These are phyloP conservation scores for Pteropus alecto DNA, from an alignment of 2,113 vertebrate species.

Conservation along the genomic window DNA sequence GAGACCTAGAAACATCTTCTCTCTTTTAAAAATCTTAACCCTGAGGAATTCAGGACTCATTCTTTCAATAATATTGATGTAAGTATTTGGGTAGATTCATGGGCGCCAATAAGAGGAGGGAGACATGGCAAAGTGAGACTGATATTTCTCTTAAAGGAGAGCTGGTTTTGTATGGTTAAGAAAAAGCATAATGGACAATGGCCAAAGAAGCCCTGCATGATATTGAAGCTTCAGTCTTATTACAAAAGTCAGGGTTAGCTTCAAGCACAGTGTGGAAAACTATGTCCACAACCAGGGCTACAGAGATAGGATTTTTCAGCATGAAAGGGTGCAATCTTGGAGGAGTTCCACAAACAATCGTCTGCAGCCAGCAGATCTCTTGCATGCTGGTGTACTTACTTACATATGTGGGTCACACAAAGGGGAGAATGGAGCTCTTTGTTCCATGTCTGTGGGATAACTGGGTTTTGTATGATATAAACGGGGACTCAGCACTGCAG, in stretches of 20 bases:
- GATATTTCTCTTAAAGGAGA: not conserved
- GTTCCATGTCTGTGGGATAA: slow-evolving; percentile 45
- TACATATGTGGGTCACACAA: slow-evolving; percentile 59
- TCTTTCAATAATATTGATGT: not conserved
- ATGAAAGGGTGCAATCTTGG: slow-evolving; percentile 57
- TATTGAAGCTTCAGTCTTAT: not conserved
- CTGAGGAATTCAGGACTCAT: not conserved
- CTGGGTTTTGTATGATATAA: slow-evolving; percentile 43
- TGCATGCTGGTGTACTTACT: slow-evolving; percentile 54
- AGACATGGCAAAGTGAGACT: not conserved
- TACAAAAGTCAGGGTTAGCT: slow-evolving; percentile 51
- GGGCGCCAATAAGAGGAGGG: fast-evolving
- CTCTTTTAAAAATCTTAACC: not conserved
- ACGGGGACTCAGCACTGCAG: not conserved
- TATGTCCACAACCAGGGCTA: slow-evolving; percentile 38
- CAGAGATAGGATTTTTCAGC: not conserved
- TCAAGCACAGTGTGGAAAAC: slow-evolving; percentile 25
- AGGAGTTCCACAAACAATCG: slow-evolving; percentile 45
- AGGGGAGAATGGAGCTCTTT: slow-evolving; percentile 53
- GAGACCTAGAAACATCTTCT: not conserved
- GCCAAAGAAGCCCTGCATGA: slow-evolving; percentile 28
- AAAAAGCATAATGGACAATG: slow-evolving; percentile 32
- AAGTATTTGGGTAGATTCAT: not conserved
- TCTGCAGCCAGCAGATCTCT: slow-evolving; percentile 64
- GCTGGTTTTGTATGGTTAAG: not conserved